Evolutionary conservation across 2,113 vertebrate genomes (phyloP), one percentile per base, ranked within the genome.

Genomic region (Pteronura brasiliensis): DNA sequence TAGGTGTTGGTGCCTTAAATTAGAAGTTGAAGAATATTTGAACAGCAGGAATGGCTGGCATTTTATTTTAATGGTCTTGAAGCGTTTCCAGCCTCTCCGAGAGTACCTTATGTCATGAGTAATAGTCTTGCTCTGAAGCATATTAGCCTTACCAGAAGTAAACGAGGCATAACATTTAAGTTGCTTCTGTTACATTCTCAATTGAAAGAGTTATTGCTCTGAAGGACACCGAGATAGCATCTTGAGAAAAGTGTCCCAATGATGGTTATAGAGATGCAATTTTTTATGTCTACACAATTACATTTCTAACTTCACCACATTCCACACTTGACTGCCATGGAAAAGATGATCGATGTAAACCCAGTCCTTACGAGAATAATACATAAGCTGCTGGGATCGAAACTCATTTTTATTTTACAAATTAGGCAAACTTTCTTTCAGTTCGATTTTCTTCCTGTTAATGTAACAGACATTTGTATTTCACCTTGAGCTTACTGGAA

Each of bases 11-110:
- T 96, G 96, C 91, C 91, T 98, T 98, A 97, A 98, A 98, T 95
- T 97, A 98, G 96, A 98, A 98, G 93, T 63, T 98, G 67, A 97
- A 98, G 98, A 98, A 98, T 95, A 97, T 96, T 96, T 97, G 88
- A 98, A 89, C 87, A 95, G 93, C 90, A 96, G 96, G 95, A 98
- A 98, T 95, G 97, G 88, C 76, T 98, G 47, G 21, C 90, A 92
- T 98, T 99, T 98, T 98, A 97, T 98, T 98, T 98, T 98, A 98
- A 98, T 71, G 59, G 91, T 34, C 97, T 98, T 97, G 97, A 98
- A 98, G 82, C 93, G 59, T 98, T 98, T 97, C 90, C 95, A 98
- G 88, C 82, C 96, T 87, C 29, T 90, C 85, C 91, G 97, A 98
- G 88, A 91, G 97, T 97, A 97, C 95, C 96, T 98, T 95, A 67